Base-by-base conservation (phyloP, 2,113 vertebrate genomes). In the Penelope pileata region DNA sequence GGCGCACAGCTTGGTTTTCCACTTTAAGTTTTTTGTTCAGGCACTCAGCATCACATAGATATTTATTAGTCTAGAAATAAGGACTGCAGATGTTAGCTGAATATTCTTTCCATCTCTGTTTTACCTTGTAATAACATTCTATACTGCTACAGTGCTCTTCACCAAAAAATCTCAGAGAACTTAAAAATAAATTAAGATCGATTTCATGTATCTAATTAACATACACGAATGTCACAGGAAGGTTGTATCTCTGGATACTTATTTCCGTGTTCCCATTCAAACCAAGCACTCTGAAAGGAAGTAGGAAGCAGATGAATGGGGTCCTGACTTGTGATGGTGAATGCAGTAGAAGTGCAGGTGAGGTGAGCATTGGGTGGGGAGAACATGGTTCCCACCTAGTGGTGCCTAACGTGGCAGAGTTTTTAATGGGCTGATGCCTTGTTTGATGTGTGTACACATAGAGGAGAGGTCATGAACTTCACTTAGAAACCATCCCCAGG, bases 31-130 rank as follows among this genome's bases (percentile, higher is more conserved):
- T 78, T 91, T 79, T 74, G 82, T 97, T 94, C 32, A 83, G 10
- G 27, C 6, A 6, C 30, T 38, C 26, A n/a, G 9, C 12, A 13
- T 40, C 50, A 7, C 24, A 2, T 50, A 97, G 58, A 50, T 96
- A 85, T 68, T 95, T 92, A 34, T 70, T 38, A 38, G 77, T 2
- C 98, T 98, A 88, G 70, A 34, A 78, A 74, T n/a, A 89, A 93
- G 58, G 18, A 94, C 12, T 47, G 72, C 16, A 17, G 48, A 60
- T 14, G 22, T 50, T 56, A 77, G 29, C 24, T 91, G 72, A 69
- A 68, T 18, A 59, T 56, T 75, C 32, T 54, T 69, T 69, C 32
- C 74, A 8, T 50, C 40, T 73, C 47, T 62, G 3, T 60, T 77
- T 78, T 38, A 73, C 29, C 32, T 83, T 60, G 14, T 27, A 87